Base-by-base conservation (phyloP, 1,140 invertebrate genomes). In the Hirudo medicinalis region DNA sequence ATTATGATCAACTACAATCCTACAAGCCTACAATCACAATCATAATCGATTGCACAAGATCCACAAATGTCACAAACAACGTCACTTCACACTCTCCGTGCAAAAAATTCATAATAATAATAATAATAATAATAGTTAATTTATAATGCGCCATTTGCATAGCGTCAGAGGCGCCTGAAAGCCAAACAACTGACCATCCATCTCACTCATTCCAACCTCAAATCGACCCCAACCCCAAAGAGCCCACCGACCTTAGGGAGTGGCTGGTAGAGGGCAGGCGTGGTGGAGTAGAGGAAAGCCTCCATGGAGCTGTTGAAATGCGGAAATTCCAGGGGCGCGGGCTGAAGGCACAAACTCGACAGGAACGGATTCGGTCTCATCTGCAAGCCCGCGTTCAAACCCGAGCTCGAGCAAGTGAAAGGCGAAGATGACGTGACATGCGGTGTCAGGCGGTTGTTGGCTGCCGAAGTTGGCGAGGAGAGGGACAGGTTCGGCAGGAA, bases 331-430 rank as follows among this genome's bases (percentile, higher is more conserved):
- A 63, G 57, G 13, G 57, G 22, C 22, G 57, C 1, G 3, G 57
- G 57, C 13, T 63, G 57, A 11, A 63, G 57, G 8, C 57, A 22
- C 5, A 63, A 32, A 22, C 22, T 22, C 9, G 57, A 22, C 13
- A 63, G 29, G 19, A 63, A 63, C 8, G 57, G 57, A 63, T 63
- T 63, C 57, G 57, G 22, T n/a, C 57, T 63, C 57, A 63, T 25
- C 19, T 8, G 57, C 57, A 63, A 11, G 8, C 57, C 57, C 22
- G 57, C 8, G 29, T 63, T 63, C 57, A 63, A 63, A 25, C 3
- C 22, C 22, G 22, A 25, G 20, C 29, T 63, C 6, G 57, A 25
- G 29, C 22, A 22, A 13, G 57, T 15, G 20, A 63, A 63, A 2
- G 57, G 57, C 11, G 57, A 63, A 25, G 57, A 63, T 63, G 57